These are phyloP conservation scores for Phodopus roborovskii DNA, from an alignment of 2,113 vertebrate genomes.

Conservation along the genomic window DNA sequence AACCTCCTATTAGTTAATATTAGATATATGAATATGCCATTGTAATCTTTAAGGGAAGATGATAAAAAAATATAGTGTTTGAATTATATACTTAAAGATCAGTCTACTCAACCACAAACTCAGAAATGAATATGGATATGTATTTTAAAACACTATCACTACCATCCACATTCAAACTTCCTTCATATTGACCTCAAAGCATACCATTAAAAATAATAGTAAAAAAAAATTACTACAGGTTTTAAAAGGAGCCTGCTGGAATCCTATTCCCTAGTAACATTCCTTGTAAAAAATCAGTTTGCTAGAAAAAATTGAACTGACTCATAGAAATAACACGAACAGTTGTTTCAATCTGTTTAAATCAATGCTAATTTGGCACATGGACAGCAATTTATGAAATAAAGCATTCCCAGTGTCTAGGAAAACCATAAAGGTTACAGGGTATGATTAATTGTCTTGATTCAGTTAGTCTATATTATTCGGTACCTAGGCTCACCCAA, in stretches of 20 bases:
- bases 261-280: background rate
- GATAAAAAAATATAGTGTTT: background rate
- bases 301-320: background rate
- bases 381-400: background rate
- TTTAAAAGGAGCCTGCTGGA: background rate
- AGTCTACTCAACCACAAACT: background rate
- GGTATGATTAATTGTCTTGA: background rate
- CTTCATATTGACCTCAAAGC: background rate
- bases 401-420: background rate
- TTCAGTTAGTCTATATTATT: background rate
- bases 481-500: background rate
- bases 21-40: background rate
- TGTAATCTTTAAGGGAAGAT: background rate
- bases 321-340: background rate
- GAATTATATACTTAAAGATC: background rate
- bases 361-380: slow-evolving; percentile 5
- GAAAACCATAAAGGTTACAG: background rate
- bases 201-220: background rate
- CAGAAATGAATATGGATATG: background rate
- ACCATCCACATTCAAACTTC: background rate
- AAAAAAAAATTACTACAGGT: background rate
- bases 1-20: background rate
- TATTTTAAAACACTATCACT: background rate
- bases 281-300: slow-evolving; percentile 48
- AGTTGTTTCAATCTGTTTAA: background rate